Percentiles rank a stretch among this genome's conserved stretches.
Evolutionary conservation across 1,140 invertebrate genomes (phyloP).

Genomic region (Leptestheria dahalacensis): DNA sequence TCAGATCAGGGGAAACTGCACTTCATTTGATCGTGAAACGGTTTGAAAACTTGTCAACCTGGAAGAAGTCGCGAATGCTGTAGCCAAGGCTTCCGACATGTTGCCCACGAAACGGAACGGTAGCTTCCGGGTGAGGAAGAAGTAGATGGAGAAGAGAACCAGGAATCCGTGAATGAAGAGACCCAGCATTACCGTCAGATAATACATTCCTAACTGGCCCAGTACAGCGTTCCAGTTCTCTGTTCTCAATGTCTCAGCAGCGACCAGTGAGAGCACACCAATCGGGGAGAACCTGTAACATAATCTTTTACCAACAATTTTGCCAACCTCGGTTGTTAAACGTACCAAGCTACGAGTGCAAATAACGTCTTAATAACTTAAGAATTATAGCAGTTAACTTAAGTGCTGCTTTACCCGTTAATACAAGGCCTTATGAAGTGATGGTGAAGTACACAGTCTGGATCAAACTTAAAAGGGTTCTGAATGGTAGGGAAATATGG

Average conservation of each 20-base stretch:
- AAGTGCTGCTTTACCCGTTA: no score
- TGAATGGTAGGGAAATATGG: no score
- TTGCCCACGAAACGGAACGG: conserved; percentile 67
- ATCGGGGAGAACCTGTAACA: conserved; percentile 68
- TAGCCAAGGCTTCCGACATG: conserved; percentile 73
- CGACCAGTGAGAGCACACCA: conserved; percentile 79
- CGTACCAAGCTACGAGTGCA: no score
- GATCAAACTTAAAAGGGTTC: no score
- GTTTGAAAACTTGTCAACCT: conserved; percentile 38
- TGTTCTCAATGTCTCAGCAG: conserved; percentile 77
- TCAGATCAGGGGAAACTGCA: no score
- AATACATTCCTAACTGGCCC: conserved; percentile 76
- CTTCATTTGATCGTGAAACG: background rate
- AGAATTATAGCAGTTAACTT: no score
- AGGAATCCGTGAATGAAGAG: conserved; percentile 79
- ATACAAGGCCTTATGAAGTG: no score
- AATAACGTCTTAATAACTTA: no score
- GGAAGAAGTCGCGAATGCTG: conserved; percentile 85
- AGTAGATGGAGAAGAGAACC: conserved; percentile 68
- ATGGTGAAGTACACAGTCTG: no score
- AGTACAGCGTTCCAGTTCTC: conserved; percentile 62
- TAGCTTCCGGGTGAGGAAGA: conserved; percentile 53
- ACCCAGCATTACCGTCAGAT: conserved; percentile 73
- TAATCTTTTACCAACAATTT: no score
- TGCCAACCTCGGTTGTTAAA: no score